A percentile compares a stretch with the other conserved stretches of the same genome.
Evolutionary conservation across 2,113 vertebrate species (phyloP).

Genomic region (Thinocorus orbignyianus): DNA sequence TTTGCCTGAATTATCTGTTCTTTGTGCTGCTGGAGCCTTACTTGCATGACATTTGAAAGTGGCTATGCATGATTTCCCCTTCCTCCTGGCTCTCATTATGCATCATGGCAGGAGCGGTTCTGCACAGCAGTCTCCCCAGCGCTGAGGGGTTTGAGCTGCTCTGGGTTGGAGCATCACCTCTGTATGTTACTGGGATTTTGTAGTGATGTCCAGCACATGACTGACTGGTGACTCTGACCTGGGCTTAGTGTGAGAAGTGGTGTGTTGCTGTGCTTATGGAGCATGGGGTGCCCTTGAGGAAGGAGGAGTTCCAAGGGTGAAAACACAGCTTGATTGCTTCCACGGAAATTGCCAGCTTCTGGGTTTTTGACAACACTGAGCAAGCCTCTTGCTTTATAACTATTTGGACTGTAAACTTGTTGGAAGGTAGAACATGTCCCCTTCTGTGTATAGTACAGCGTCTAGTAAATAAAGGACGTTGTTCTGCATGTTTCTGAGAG

Average conservation of each 20-base stretch:
- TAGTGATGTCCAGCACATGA: background rate
- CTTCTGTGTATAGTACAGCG: background rate
- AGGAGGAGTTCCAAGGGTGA: background rate
- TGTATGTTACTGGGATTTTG: background rate
- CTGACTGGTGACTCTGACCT: background rate
- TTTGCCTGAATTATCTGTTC: background rate
- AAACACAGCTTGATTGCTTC: background rate
- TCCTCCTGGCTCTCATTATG: fast-evolving
- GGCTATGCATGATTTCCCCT: background rate
- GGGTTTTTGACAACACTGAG: background rate
- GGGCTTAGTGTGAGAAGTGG: background rate
- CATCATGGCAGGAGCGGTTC: background rate
- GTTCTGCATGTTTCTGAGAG: background rate
- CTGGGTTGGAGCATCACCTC: background rate
- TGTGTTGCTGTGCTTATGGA: background rate
- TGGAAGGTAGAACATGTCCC: background rate
- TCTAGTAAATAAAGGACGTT: background rate
- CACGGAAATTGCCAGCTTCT: background rate
- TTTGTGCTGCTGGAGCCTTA: background rate
- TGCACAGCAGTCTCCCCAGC: background rate
- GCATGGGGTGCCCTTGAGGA: background rate
- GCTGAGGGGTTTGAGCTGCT: background rate
- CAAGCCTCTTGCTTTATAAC: background rate
- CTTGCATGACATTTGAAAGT: conserved; percentile 7
- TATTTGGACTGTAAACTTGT: background rate